phyloP scores from a whole-genome alignment of 2,113 vertebrate genomes.

The Bettongia penicillata region DNA sequence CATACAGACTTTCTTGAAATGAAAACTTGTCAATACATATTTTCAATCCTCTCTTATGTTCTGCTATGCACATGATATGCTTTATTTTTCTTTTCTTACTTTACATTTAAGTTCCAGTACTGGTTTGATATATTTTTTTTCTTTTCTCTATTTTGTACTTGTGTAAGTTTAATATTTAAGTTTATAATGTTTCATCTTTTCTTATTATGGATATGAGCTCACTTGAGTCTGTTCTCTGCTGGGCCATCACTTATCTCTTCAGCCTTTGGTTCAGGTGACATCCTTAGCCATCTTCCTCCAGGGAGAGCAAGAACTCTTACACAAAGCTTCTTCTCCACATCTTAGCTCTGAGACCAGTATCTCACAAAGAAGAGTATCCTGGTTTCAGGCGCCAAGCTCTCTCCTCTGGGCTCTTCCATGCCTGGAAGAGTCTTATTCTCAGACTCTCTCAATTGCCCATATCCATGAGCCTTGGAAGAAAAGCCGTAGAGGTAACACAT shows the following conservation, averaged over 20 bases:
- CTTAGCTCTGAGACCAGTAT: not conserved
- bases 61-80: too few relatives aligned
- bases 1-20: too few relatives aligned
- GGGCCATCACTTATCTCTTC: not conserved
- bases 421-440: not conserved
- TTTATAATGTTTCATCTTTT: too few relatives aligned
- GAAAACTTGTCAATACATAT: too few relatives aligned
- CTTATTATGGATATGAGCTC: not conserved
- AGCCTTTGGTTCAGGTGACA: too few relatives aligned
- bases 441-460: not conserved
- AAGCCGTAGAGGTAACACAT: not conserved
- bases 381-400: not conserved
- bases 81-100: too few relatives aligned
- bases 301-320: not conserved
- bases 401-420: not conserved
- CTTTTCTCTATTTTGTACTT: too few relatives aligned
- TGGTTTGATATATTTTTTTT: too few relatives aligned
- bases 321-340: not conserved
- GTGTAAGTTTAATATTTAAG: too few relatives aligned
- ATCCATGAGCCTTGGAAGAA: too few relatives aligned
- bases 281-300: not conserved
- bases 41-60: too few relatives aligned
- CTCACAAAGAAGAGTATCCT: not conserved
- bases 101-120: too few relatives aligned
- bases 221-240: not conserved